These are phyloP conservation scores for Gambusia holbrooki DNA, from an alignment of 2,113 vertebrate genomes.

Conservation along the genomic window DNA sequence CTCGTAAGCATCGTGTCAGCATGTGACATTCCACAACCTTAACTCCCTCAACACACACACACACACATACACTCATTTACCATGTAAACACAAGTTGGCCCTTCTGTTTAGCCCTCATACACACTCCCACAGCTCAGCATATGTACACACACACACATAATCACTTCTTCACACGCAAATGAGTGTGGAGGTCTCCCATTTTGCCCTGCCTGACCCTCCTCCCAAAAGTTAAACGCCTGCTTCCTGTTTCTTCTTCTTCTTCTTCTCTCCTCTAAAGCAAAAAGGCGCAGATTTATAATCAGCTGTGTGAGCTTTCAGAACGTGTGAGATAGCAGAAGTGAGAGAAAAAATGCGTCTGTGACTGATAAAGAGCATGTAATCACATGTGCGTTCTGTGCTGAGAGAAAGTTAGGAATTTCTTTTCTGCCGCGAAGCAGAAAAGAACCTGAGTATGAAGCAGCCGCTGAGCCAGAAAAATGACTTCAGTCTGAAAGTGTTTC, in stretches of 20 bases:
- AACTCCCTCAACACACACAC: slow-evolving; percentile 57
- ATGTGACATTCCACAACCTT: slow-evolving; percentile 75
- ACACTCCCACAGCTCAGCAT: slow-evolving; percentile 56
- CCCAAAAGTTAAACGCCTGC: slow-evolving; percentile 41
- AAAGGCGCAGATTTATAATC: not conserved
- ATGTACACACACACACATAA: slow-evolving; percentile 51
- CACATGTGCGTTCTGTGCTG: slow-evolving; percentile 61
- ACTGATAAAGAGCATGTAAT: slow-evolving; percentile 53
- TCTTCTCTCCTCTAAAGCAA: slow-evolving; percentile 4
- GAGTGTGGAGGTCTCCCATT: slow-evolving; percentile 59
- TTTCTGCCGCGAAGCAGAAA: slow-evolving; percentile 26
- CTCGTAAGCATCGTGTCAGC: slow-evolving; percentile 69
- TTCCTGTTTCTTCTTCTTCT: slow-evolving; percentile 52
- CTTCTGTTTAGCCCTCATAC: slow-evolving; percentile 77
- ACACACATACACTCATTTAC: slow-evolving; percentile 60
- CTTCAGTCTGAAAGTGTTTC: not conserved
- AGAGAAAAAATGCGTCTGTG: not conserved
- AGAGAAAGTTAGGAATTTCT: slow-evolving; percentile 68
- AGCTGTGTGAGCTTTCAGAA: slow-evolving; percentile 2
- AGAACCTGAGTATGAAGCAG: slow-evolving; percentile 14
- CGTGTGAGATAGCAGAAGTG: too few relatives aligned
- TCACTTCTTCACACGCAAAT: slow-evolving; percentile 70
- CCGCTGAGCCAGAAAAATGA: not conserved
- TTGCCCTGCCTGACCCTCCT: slow-evolving; percentile 57
- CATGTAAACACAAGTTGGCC: slow-evolving; percentile 75